A percentile compares a stretch with the other conserved stretches of the same genome.
Evolutionary conservation across 2,113 vertebrate species (phyloP).

Genomic region (Neoarius graeffei): DNA sequence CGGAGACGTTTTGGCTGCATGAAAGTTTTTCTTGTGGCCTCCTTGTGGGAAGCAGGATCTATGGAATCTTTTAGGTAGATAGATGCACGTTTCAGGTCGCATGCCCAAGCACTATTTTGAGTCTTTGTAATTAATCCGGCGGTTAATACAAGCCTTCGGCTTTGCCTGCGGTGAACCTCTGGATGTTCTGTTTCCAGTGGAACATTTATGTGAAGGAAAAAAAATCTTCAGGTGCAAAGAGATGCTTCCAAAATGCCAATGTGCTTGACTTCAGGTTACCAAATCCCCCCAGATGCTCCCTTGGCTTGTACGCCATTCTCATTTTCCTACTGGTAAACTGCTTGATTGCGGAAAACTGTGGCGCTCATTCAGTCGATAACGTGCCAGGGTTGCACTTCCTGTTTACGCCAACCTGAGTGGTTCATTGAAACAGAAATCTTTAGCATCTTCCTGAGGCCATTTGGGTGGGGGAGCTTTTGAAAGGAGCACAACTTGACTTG

Average conservation of each 20-base stretch:
- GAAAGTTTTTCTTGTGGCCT: background rate
- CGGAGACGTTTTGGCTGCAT: constrained; percentile 13
- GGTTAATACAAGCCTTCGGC: constrained; percentile 35
- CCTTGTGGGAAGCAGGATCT: constrained; percentile 3
- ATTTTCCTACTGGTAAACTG: background rate
- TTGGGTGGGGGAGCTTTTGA: constrained; percentile 17
- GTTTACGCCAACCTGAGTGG: constrained; percentile 30
- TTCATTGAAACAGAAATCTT: constrained; percentile 32
- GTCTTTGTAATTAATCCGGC: constrained; percentile 37
- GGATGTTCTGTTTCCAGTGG: constrained; percentile 27
- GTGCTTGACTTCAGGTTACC: background rate
- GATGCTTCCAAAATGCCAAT: constrained; percentile 31
- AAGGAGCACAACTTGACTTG: background rate
- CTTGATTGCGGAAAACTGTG: background rate
- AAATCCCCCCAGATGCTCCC: background rate
- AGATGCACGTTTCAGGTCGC: background rate
- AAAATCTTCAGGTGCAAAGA: constrained; percentile 24
- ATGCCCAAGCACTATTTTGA: background rate
- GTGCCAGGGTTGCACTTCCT: constrained; percentile 26
- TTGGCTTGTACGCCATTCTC: background rate
- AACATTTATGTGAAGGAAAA: constrained; percentile 18
- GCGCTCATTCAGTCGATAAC: background rate
- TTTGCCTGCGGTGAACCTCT: constrained; percentile 48
- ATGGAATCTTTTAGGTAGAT: constrained; percentile 31
- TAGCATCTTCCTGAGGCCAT: background rate